Conservation (phyloP, 2,797 vertebrate genomes). For the Hypotaenidia philippensis region DNA sequence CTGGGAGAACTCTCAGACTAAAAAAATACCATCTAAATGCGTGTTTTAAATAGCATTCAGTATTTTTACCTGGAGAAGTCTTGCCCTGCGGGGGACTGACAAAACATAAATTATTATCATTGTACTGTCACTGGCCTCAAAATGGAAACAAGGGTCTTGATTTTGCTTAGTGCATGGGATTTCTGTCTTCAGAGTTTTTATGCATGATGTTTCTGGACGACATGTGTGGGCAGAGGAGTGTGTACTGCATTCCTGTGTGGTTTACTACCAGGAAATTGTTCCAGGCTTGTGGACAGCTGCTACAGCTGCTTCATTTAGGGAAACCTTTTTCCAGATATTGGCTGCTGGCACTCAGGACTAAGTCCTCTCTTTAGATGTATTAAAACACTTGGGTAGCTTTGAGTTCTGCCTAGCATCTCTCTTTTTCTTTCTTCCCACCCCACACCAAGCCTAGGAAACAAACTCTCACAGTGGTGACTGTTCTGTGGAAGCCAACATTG, state of each 20-base stretch:
- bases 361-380: background rate
- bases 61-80: background rate
- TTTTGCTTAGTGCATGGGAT: background rate
- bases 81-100: background rate
- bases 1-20: background rate
- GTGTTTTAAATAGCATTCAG: background rate
- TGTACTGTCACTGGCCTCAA: background rate
- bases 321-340: background rate
- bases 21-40: background rate
- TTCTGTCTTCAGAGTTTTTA: background rate
- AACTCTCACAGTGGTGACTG: background rate
- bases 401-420: background rate
- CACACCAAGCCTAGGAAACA: background rate
- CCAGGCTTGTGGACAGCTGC: background rate
- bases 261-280: background rate
- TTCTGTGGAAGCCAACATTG: background rate
- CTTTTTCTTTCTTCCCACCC: background rate
- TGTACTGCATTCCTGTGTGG: background rate
- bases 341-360: background rate
- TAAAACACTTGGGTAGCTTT: background rate
- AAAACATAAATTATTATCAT: background rate
- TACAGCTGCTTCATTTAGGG: background rate
- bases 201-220: background rate
- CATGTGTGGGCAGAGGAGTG: background rate
- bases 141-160: background rate